Conservation (phyloP, 2,888 invertebrate species). For the Petrophora chlorosata region DNA sequence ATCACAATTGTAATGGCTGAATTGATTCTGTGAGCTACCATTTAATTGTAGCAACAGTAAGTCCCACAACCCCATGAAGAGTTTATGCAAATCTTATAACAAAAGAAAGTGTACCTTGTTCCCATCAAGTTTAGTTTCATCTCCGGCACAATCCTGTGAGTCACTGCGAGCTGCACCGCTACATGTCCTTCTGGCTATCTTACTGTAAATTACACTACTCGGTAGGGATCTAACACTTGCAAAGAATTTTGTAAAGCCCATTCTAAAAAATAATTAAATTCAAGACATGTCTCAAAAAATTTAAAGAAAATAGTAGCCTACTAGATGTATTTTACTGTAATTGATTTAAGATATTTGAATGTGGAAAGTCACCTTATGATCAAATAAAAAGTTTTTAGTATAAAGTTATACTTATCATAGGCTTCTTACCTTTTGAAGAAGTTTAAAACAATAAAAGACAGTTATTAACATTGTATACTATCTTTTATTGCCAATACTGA, state of each 20-base stretch:
- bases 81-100: conserved; percentile 23
- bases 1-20: too few species aligned
- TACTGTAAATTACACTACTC: conserved; percentile 31
- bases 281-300: conserved; percentile 24
- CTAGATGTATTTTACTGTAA: conserved; percentile 47
- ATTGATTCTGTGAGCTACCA: too few species aligned
- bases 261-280: conserved; percentile 49
- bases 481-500: conserved; percentile 83
- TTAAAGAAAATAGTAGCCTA: conserved; percentile 46
- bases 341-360: conserved; percentile 21
- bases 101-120: conserved; percentile 24
- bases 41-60: too few species aligned
- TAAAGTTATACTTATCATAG: not conserved
- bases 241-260: conserved; percentile 67
- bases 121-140: conserved; percentile 26
- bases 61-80: not conserved
- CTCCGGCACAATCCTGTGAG: not conserved
- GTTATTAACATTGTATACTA: conserved; percentile 31
- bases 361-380: conserved; percentile 22
- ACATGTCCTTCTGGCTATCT: conserved; percentile 27
- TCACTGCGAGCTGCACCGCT: conserved; percentile 15
- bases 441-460: not conserved
- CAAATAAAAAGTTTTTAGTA: not conserved
- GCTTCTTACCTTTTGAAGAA: not conserved
- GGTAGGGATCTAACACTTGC: conserved; percentile 43